Evolutionary conservation across 2,797 vertebrate genomes (phyloP), one percentile per base, ranked within the genome.

Genomic region (Denticeps clupeoides): DNA sequence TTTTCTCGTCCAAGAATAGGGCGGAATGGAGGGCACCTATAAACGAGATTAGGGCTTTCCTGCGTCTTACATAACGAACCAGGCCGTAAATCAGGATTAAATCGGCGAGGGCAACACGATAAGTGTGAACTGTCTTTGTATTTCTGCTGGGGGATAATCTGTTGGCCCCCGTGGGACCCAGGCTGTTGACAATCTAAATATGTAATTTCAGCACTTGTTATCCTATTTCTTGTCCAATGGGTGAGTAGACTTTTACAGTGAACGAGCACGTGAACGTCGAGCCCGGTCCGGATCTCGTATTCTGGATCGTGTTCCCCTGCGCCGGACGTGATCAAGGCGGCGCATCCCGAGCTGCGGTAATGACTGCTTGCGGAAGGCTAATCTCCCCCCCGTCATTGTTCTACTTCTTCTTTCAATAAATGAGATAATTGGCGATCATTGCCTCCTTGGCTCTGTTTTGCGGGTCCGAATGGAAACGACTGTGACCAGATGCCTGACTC

Each of bases 401-500:
- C 27, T n/a, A 12, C 12, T 19, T 16, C 66, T 64, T 65, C 66
- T 61, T 62, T 70, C 60, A 72, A 75, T 72, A 79, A 74, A 74
- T 63, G 51, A 69, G 72, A 74, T 79, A 82, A 80, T 75, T 80
- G 74, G 73, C 67, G 68, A 77, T 81, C 74, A 77, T 79, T 78
- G 78, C 80, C 70, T 71, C 62, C 77, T 74, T 70, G 65, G 62
- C 70, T 77, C 59, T 67, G 61, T 71, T 75, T 74, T 70, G 70
- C 64, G 71, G 77, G 68, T 74, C 73, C 79, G 57, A 71, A 84
- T 82, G 79, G 72, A 74, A 79, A 70, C 77, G 72, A 75, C 78
- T 80, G 71, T 84, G 85, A 82, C 82, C 85, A 88, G 83, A 85
- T 83, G 83, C 77, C 83, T 67, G 55, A 70, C 75, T 81, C 65